Conservation (phyloP, 2,113 vertebrate species). For the Salvelinus alpinus region DNA sequence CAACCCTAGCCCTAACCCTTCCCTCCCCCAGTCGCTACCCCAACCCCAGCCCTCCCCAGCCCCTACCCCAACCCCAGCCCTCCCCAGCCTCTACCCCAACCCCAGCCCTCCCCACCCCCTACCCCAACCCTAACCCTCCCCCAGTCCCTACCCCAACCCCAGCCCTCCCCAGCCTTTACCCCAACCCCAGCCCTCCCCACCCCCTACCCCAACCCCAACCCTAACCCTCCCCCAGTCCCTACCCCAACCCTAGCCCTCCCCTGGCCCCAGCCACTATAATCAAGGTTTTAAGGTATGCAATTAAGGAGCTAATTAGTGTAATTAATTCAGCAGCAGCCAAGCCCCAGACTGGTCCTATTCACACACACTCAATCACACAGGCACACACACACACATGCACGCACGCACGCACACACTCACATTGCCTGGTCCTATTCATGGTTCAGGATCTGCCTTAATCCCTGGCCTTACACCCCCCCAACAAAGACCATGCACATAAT, state of each 20-base stretch:
- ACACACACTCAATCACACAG: background rate
- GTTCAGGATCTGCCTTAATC: slow-evolving; percentile 75
- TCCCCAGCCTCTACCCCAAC: no score
- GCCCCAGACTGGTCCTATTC: slow-evolving; percentile 60
- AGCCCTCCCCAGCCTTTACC: no score
- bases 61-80: no score
- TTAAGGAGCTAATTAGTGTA: slow-evolving; percentile 81
- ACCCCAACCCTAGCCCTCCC: slow-evolving; percentile 33
- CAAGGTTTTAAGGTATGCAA: slow-evolving; percentile 78
- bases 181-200: no score
- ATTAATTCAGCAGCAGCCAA: slow-evolving; percentile 76
- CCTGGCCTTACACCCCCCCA: slow-evolving; percentile 31
- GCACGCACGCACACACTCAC: no score
- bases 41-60: no score
- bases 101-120: no score
- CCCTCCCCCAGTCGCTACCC: no score
- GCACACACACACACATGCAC: no score
- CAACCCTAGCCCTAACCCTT: no score
- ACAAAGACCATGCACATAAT: slow-evolving; percentile 30
- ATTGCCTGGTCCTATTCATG: slow-evolving; percentile 62
- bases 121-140: no score
- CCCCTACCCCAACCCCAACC: background rate
- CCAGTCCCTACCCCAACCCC: no score
- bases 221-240: slow-evolving; percentile 29
- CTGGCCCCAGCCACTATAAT: slow-evolving; percentile 54